These are phyloP conservation scores for Brassicogethes aeneus DNA, from an alignment of 2,888 invertebrate genomes.

Conservation along the genomic window DNA sequence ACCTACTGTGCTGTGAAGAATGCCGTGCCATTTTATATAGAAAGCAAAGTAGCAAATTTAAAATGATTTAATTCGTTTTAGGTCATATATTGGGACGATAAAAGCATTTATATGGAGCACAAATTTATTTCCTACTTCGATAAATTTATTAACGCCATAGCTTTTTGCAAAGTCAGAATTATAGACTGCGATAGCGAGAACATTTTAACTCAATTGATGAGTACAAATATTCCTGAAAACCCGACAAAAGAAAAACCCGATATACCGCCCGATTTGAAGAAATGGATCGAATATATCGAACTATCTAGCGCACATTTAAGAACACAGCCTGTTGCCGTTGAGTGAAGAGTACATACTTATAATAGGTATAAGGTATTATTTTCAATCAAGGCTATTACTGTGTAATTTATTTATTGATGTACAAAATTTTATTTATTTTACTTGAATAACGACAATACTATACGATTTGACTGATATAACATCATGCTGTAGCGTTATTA, in stretches of 20 bases:
- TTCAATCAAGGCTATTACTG: too few species aligned
- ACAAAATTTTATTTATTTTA: too few species aligned
- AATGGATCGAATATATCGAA: slow-evolving; percentile 63
- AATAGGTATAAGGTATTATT: too few species aligned
- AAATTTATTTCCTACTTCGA: slow-evolving; percentile 64
- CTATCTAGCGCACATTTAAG: slow-evolving; percentile 59
- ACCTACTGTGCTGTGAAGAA: not conserved
- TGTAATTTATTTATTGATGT: too few species aligned
- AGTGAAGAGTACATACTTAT: too few species aligned
- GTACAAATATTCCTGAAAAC: slow-evolving; percentile 26
- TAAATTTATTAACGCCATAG: slow-evolving; percentile 58
- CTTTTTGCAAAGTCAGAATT: slow-evolving; percentile 49
- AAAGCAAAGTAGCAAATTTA: slow-evolving; percentile 5
- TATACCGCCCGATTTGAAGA: slow-evolving; percentile 54
- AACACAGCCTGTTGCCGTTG: too few species aligned
- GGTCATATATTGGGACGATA: slow-evolving; percentile 81
- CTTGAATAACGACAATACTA: too few species aligned
- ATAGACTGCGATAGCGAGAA: slow-evolving; percentile 50
- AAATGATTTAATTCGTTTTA: slow-evolving; percentile 35
- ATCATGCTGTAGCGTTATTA: too few species aligned
- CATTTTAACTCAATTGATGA: slow-evolving; percentile 40
- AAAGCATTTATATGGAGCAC: slow-evolving; percentile 77
- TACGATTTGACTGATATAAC: too few species aligned
- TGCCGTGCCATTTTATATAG: slow-evolving; percentile 1
- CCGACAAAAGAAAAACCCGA: slow-evolving; percentile 44